Evolutionary conservation across 2,797 vertebrate species (phyloP).

Genomic region (Eleutherodactylus coqui): DNA sequence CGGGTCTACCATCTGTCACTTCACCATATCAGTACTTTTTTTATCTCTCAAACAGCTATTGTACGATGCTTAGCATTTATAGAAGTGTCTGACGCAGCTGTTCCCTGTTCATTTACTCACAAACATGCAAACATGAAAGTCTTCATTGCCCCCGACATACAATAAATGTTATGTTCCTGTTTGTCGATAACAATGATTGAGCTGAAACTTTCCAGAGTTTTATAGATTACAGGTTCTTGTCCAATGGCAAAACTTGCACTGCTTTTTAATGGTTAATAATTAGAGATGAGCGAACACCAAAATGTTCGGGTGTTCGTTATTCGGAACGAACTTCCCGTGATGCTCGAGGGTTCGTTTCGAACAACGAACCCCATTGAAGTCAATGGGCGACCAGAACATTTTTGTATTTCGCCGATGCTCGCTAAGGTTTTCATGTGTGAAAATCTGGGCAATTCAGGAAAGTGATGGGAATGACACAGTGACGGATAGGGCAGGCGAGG

Average conservation of each 20-base stretch:
- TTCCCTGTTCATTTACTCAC: conserved; percentile 58
- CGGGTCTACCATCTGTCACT: conserved; percentile 55
- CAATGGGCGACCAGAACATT: too few species aligned
- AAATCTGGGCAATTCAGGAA: too few species aligned
- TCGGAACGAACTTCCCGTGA: too few species aligned
- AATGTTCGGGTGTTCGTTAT: too few species aligned
- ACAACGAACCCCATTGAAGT: too few species aligned
- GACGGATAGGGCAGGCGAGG: too few species aligned
- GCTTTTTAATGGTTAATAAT: not conserved
- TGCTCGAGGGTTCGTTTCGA: too few species aligned
- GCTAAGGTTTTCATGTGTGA: too few species aligned
- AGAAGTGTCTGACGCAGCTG: conserved; percentile 61
- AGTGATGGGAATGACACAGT: too few species aligned
- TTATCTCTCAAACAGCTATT: conserved; percentile 56
- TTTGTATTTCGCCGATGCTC: too few species aligned
- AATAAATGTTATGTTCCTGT: conserved; percentile 55
- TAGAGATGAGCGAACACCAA: too few species aligned
- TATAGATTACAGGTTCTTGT: not conserved
- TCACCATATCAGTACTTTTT: conserved; percentile 49
- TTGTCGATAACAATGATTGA: conserved; percentile 24
- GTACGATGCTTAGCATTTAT: conserved; percentile 58
- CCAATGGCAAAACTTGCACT: not conserved
- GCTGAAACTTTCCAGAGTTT: conserved; percentile 5
- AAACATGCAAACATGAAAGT: conserved; percentile 64
- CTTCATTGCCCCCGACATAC: conserved; percentile 64